These are phyloP conservation scores for Drosophila austrosaltans DNA, from an alignment of 2,888 invertebrate species.

Conservation along the genomic window DNA sequence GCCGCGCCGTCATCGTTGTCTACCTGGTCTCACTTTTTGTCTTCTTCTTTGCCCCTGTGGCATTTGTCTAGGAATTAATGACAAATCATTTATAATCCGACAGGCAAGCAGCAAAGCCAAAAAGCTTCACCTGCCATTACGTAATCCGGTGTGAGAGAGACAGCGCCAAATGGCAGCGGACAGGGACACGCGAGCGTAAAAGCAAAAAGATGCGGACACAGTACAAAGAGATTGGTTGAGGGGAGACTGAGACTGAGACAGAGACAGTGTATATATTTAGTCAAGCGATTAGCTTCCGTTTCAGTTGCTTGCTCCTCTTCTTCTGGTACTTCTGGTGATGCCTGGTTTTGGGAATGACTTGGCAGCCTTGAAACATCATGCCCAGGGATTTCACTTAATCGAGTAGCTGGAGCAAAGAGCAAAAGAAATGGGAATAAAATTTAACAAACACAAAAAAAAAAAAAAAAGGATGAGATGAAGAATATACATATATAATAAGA, in stretches of 20 bases:
- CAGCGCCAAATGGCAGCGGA: conserved; percentile 9
- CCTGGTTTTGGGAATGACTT: conserved; percentile 54
- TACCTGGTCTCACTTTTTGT: not conserved
- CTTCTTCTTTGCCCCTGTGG: conserved; percentile 36
- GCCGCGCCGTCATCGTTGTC: conserved; percentile 2
- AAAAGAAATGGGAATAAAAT: not conserved
- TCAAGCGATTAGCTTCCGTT: conserved; percentile 73
- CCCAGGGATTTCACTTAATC: conserved; percentile 55
- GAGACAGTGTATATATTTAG: conserved; percentile 54
- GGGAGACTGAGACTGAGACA: not conserved
- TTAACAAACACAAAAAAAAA: not conserved
- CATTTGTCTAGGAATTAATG: conserved; percentile 49
- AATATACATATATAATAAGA: not conserved
- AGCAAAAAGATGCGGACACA: too few species aligned
- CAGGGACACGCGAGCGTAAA: too few species aligned
- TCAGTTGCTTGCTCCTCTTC: conserved; percentile 45
- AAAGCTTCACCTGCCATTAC: conserved; percentile 46
- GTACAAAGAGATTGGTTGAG: not conserved
- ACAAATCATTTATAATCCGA: conserved; percentile 68
- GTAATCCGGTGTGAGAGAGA: conserved; percentile 18
- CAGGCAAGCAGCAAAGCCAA: conserved; percentile 66
- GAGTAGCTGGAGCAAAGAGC: conserved; percentile 28
- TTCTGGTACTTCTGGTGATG: conserved; percentile 18
- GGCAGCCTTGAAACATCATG: conserved; percentile 51
- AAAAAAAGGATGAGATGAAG: not conserved